Evolutionary conservation across 2,888 invertebrate genomes (phyloP).

Genomic region (Boloria euphrosyne): DNA sequence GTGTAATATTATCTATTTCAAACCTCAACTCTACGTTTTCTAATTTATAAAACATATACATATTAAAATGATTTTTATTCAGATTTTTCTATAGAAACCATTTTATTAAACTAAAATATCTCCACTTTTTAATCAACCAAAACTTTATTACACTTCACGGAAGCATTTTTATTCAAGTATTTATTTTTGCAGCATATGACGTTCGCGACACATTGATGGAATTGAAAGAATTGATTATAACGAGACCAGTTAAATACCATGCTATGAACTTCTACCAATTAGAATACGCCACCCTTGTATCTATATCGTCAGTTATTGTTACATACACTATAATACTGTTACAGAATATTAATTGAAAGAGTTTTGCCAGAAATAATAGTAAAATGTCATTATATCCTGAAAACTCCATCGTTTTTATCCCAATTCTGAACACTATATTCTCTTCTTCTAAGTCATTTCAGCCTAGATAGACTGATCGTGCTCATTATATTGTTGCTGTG

Average conservation of each 20-base stretch:
- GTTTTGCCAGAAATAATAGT: neutral
- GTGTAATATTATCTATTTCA: too few relatives aligned
- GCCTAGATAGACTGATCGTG: too few relatives aligned
- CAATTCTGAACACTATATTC: too few relatives aligned
- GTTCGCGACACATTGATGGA: conserved; percentile 41
- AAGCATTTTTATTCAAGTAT: neutral
- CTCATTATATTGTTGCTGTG: too few relatives aligned
- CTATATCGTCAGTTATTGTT: conserved; percentile 62
- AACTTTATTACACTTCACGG: neutral
- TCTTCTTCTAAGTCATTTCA: too few relatives aligned
- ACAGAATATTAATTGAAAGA: conserved; percentile 44
- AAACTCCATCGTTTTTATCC: neutral
- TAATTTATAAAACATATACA: too few relatives aligned
- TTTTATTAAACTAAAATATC: too few relatives aligned
- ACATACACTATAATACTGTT: conserved; percentile 69
- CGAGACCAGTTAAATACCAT: conserved; percentile 59
- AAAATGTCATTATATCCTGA: neutral
- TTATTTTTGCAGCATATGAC: conserved; percentile 4
- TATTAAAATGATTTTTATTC: too few relatives aligned
- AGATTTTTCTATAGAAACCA: too few relatives aligned
- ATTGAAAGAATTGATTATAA: conserved; percentile 52
- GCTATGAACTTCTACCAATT: conserved; percentile 60
- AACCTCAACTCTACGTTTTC: neutral
- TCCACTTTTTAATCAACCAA: neutral
- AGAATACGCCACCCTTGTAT: conserved; percentile 57